A percentile compares a stretch with the other conserved stretches of the same genome.
Conservation (phyloP, 1,140 invertebrate genomes). For the Scaptomyza montana region DNA sequence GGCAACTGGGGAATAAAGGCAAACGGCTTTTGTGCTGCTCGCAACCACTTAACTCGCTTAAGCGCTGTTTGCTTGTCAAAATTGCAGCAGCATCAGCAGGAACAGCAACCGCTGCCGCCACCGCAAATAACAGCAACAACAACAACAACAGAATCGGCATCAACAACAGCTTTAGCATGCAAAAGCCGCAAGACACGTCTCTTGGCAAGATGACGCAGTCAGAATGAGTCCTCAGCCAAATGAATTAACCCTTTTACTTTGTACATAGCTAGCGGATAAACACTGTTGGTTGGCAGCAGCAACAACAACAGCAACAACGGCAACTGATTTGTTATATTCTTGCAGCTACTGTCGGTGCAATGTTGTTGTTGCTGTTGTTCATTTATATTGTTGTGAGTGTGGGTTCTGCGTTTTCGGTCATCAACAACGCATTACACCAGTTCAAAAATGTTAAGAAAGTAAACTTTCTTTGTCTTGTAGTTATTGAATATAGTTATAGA, state of each 20-base stretch:
- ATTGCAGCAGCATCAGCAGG: constrained; percentile 52
- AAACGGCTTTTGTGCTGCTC: constrained; percentile 65
- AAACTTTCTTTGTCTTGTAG: neutral
- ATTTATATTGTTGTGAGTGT: constrained; percentile 26
- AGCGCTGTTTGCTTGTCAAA: constrained; percentile 76
- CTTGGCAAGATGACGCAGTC: constrained; percentile 69
- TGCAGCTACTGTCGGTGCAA: constrained; percentile 30
- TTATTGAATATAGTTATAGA: too few relatives aligned
- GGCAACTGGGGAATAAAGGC: constrained; percentile 24
- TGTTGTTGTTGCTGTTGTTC: constrained; percentile 43
- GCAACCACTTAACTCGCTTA: constrained; percentile 71
- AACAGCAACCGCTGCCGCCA: constrained; percentile 3
- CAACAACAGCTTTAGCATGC: constrained; percentile 29
- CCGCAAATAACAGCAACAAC: constrained; percentile 12
- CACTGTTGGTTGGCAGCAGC: constrained; percentile 21
- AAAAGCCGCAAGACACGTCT: constrained; percentile 65
- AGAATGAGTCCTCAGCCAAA: constrained; percentile 61
- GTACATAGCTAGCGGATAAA: constrained; percentile 42
- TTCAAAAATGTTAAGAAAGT: constrained; percentile 32
- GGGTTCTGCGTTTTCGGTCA: constrained; percentile 45
- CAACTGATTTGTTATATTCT: constrained; percentile 63
- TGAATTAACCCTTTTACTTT: constrained; percentile 83
- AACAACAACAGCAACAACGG: constrained; percentile 32
- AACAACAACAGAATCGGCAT: too few relatives aligned
- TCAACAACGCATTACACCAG: constrained; percentile 14